phyloP scores from a whole-genome alignment of 2,888 invertebrate genomes.

The Hermodice carunculata region DNA sequence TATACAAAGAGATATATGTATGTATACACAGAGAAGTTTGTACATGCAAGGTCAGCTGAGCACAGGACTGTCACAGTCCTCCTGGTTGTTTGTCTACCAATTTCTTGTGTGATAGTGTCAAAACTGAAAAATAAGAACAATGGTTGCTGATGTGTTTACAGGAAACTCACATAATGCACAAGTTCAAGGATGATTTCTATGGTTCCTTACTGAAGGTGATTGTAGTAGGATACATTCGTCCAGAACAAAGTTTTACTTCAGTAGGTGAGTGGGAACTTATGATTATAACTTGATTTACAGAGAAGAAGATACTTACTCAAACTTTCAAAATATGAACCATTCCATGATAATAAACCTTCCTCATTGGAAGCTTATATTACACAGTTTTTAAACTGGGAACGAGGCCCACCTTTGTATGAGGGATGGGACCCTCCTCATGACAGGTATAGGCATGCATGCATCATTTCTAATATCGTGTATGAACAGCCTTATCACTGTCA shows the following conservation, averaged over 20 bases:
- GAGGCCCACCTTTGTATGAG: too few relatives aligned
- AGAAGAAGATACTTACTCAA: background rate
- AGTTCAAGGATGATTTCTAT: constrained; percentile 89
- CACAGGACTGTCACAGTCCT: too few relatives aligned
- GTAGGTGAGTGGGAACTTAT: constrained; percentile 71
- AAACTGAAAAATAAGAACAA: background rate
- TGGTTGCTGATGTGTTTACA: constrained; percentile 62
- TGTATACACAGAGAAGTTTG: background rate
- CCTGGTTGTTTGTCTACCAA: too few relatives aligned
- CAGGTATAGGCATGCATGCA: too few relatives aligned
- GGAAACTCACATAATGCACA: constrained; percentile 93
- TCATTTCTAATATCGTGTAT: too few relatives aligned
- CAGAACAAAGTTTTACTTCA: constrained; percentile 85
- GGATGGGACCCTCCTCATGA: too few relatives aligned
- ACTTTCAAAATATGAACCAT: too few relatives aligned
- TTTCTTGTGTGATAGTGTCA: background rate
- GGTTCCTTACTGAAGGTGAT: constrained; percentile 83
- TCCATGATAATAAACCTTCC: too few relatives aligned
- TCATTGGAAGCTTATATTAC: too few relatives aligned
- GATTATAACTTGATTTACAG: constrained; percentile 11
- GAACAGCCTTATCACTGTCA: too few relatives aligned
- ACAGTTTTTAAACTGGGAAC: too few relatives aligned
- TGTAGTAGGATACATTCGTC: constrained; percentile 86
- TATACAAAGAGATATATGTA: background rate
- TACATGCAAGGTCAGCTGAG: background rate